These are phyloP conservation scores for Ganaspis brasiliensis DNA, from an alignment of 2,888 invertebrate species.

Conservation along the genomic window DNA sequence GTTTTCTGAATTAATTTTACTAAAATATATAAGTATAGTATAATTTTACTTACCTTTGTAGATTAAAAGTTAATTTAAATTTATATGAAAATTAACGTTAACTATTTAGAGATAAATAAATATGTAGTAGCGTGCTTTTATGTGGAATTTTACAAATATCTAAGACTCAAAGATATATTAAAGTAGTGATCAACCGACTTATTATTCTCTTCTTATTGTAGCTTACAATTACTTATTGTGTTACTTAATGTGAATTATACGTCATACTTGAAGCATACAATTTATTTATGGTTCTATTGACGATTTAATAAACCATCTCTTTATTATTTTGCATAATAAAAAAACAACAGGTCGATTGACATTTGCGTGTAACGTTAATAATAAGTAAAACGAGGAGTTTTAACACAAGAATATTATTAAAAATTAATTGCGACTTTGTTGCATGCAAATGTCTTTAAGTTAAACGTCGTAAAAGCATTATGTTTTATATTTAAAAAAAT, in stretches of 20 bases:
- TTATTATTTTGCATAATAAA: not conserved
- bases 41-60: too few relatives aligned
- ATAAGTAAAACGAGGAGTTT: not conserved
- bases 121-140: not conserved
- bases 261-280: slow-evolving; percentile 26
- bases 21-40: too few relatives aligned
- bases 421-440: slow-evolving; percentile 8
- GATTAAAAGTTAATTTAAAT: too few relatives aligned
- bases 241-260: slow-evolving; percentile 39
- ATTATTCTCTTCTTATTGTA: slow-evolving; percentile 24
- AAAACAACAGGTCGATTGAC: slow-evolving; percentile 23
- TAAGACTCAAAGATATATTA: not conserved
- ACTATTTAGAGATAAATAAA: not conserved
- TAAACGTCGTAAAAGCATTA: too few relatives aligned
- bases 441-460: not conserved
- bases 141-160: slow-evolving; percentile 24
- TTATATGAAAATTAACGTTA: too few relatives aligned
- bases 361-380: slow-evolving; percentile 26
- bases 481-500: too few relatives aligned
- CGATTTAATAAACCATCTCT: slow-evolving; percentile 28
- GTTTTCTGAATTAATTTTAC: too few relatives aligned
- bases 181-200: not conserved
- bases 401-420: slow-evolving; percentile 7
- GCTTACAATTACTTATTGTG: slow-evolving; percentile 24
- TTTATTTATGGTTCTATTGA: slow-evolving; percentile 33